Base-by-base conservation (phyloP, 2,113 vertebrate species). In the Fregetta grallaria region DNA sequence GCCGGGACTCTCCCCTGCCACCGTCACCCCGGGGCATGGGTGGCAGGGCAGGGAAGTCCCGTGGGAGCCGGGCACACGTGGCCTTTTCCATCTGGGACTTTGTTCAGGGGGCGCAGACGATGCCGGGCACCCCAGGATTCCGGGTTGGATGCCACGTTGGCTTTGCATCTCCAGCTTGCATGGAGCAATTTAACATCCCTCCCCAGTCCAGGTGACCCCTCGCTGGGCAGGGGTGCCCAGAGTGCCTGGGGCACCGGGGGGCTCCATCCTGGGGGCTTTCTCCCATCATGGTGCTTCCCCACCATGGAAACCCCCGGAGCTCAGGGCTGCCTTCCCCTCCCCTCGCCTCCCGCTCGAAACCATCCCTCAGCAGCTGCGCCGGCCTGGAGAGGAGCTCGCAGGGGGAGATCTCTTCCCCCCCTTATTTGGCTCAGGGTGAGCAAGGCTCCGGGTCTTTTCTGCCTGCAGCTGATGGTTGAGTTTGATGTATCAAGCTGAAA, bases 61-160 rank as follows among this genome's bases (percentile, higher is more conserved):
- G 0, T 0, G 13, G 56, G 47, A 93, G 10, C 56, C 1, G 1
- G 21, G 18, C 13, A 19, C 14, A 0, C 0, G 2, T 66, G 59
- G 26, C 20, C 20, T 73, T 58, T 52, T 40, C 70, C 55, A 19
- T 23, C 23, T 36, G 47, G 61, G 75, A 63, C 3, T 9, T 71
- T 49, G 30, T n/a, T 92, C 16, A 13, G 58, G 58, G 32, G n/a
- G 27, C 50, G 15, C 45, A 34, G 29, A 36, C 0, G 0, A 11
- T 65, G 56, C 80, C 1, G 6, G 32, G 38, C 74, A 29, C 23
- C 23, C 56, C 1, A 1, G 36, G 11, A 11, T 50, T 71, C 55
- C 1, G 3, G 21, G 27, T 50, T 65, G 68, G 68, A 3, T 71
- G 29, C 38, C 17, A 2, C 2, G 0, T 15, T 55, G 79, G 6